phyloP scores from a whole-genome alignment of 2,113 vertebrate species.

The Chaetorhynchus papuensis region DNA sequence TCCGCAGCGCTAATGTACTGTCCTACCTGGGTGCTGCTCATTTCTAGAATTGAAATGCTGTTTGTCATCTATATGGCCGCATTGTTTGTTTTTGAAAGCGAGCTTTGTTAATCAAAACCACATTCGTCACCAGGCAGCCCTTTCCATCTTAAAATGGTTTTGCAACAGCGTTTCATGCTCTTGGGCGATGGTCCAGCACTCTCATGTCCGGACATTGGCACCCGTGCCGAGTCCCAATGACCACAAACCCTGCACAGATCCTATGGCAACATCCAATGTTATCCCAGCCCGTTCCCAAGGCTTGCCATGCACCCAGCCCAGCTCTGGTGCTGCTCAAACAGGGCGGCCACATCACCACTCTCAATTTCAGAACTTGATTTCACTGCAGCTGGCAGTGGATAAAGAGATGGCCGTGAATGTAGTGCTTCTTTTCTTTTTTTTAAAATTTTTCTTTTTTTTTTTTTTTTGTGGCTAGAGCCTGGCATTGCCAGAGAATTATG shows the following conservation, averaged over 20 bases:
- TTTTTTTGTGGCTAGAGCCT: background rate
- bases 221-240: fast-evolving
- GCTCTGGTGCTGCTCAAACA: background rate
- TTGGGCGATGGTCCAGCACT: fast-evolving
- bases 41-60: background rate
- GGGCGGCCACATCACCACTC: fast-evolving
- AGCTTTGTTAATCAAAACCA: background rate
- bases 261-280: background rate
- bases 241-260: background rate
- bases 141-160: background rate
- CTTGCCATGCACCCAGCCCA: fast-evolving
- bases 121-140: background rate
- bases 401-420: background rate
- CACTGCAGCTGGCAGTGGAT: background rate
- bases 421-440: fast-evolving
- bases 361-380: background rate
- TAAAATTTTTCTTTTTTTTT: background rate
- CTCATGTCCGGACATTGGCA: background rate
- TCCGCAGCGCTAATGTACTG: fast-evolving
- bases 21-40: background rate
- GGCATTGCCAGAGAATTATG: fast-evolving
- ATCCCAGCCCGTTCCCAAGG: background rate
- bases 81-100: background rate
- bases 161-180: background rate
- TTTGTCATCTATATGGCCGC: background rate